phyloP scores from a whole-genome alignment of 1,140 invertebrate genomes.

The Drosophila rhopaloa region DNA sequence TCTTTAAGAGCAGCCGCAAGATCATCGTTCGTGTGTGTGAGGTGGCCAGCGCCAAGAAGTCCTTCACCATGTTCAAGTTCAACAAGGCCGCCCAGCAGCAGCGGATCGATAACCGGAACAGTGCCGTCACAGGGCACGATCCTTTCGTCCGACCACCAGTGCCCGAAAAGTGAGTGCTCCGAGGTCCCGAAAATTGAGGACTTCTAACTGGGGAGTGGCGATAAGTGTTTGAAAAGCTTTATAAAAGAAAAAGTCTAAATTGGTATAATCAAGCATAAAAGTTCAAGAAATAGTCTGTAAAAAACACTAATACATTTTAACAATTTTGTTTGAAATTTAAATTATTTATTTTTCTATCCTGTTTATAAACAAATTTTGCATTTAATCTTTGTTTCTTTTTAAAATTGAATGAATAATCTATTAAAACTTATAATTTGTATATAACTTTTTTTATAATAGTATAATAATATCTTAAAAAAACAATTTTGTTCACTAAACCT shows the following conservation, averaged over 20 bases:
- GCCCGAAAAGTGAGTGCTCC: slow-evolving; percentile 85
- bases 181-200: not conserved
- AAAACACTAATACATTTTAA: not conserved
- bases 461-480: no score
- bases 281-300: no score
- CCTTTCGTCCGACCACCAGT: slow-evolving; percentile 89
- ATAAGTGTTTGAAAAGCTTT: slow-evolving; percentile 22
- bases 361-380: not conserved
- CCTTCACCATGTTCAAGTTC: slow-evolving; percentile 89
- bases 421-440: no score
- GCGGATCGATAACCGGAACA: slow-evolving; percentile 87
- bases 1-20: slow-evolving; percentile 84
- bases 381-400: not conserved
- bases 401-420: no score
- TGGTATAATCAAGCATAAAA: no score
- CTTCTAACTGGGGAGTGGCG: not conserved
- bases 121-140: slow-evolving; percentile 90
- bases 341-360: not conserved
- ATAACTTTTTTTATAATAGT: no score
- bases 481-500: no score
- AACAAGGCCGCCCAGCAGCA: slow-evolving; percentile 90
- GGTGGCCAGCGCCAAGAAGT: slow-evolving; percentile 83
- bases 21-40: slow-evolving; percentile 84
- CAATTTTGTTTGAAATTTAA: not conserved
- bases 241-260: no score